Evolutionary conservation across 2,113 vertebrate genomes (phyloP).

Genomic region (Petaurus breviceps): DNA sequence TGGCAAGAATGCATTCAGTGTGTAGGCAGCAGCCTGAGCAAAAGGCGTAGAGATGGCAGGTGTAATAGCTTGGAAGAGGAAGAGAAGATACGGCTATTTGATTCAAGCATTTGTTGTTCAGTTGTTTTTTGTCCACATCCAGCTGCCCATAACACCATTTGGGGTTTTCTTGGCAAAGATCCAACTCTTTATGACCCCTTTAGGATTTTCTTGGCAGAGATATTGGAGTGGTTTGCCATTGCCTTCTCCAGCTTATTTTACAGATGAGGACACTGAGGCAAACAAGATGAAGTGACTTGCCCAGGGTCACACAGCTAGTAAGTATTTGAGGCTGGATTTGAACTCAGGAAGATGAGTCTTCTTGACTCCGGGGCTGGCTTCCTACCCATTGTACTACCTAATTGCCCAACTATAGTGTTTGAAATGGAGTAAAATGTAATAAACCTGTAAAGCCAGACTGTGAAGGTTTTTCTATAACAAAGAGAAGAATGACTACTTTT

Average conservation of each 20-base stretch:
- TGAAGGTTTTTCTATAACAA: neutral
- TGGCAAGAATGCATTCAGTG: no score
- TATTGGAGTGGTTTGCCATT: no score
- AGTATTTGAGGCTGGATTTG: neutral
- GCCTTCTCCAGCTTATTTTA: neutral
- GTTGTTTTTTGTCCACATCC: no score
- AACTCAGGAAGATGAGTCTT: neutral
- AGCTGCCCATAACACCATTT: no score
- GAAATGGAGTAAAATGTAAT: neutral
- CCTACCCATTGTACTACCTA: neutral
- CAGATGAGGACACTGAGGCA: neutral
- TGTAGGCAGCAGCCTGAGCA: no score
- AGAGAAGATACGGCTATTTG: neutral
- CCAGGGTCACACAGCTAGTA: neutral
- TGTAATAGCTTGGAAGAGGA: neutral
- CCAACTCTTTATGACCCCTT: no score
- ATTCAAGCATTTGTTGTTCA: neutral
- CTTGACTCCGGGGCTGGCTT: no score
- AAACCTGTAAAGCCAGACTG: neutral
- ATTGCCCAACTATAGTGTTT: neutral
- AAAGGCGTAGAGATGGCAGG: no score
- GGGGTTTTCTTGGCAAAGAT: no score
- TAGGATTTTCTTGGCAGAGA: no score
- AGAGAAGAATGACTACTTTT: neutral
- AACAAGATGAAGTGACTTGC: neutral